These are phyloP conservation scores for Panagrolaimus sp. DNA, from an alignment of 1,140 invertebrate genomes.

Conservation along the genomic window DNA sequence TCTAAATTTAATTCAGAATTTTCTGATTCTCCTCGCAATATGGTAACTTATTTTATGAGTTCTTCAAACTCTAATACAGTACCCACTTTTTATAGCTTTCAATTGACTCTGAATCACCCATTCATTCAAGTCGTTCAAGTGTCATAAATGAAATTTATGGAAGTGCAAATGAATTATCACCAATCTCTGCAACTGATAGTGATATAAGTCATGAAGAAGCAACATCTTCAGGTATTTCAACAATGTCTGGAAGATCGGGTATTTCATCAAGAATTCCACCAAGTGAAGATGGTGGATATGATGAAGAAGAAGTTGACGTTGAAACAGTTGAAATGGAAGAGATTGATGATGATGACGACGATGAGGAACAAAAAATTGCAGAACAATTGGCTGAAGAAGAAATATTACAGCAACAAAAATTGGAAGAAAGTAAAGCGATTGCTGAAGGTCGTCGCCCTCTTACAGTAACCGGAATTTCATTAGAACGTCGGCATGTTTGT, in stretches of 20 bases:
- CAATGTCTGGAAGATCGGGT: neutral
- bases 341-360: neutral
- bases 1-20: neutral
- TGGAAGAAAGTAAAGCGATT: neutral
- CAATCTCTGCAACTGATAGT: constrained; percentile 9
- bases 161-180: neutral
- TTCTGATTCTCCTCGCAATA: neutral
- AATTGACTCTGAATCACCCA: constrained; percentile 8
- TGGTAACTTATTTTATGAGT: neutral
- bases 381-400: constrained; percentile 8
- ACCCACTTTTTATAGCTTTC: neutral
- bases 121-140: neutral
- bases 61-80: neutral
- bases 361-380: constrained; percentile 5
- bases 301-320: constrained; percentile 5
- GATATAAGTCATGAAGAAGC: constrained; percentile 8
- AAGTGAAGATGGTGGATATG: neutral
- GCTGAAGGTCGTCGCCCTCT: constrained; percentile 7
- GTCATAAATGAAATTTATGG: constrained; percentile 2
- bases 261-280: neutral
- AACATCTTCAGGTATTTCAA: constrained; percentile 6
- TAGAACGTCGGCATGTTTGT: constrained; percentile 56
- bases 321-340: constrained; percentile 1
- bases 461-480: constrained; percentile 14
- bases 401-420: neutral